Conservation (phyloP, 2,888 invertebrate species). For the Phymatocera aterrima region DNA sequence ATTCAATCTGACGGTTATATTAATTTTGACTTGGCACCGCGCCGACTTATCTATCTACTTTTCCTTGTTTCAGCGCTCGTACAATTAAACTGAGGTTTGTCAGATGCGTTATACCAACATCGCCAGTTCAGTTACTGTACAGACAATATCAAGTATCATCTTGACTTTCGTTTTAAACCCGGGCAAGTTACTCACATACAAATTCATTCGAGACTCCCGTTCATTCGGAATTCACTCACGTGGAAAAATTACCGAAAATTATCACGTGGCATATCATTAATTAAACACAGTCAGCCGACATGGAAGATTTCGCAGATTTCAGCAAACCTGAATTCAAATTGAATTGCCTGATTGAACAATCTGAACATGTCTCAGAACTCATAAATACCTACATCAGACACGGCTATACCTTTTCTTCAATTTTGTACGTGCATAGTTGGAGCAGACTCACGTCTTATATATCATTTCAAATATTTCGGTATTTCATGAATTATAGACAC, state of each 20-base stretch:
- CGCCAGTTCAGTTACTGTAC: neutral
- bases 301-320: neutral
- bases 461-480: neutral
- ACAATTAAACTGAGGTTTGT: constrained; percentile 9
- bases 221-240: constrained; percentile 23
- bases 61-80: neutral
- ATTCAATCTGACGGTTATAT: constrained; percentile 12
- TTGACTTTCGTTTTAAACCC: neutral
- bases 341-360: constrained; percentile 6
- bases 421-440: neutral
- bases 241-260: neutral
- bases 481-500: constrained; percentile 2
- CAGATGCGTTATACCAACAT: neutral
- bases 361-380: neutral
- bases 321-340: constrained; percentile 13
- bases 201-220: constrained; percentile 16
- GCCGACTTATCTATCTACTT: neutral
- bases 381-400: neutral
- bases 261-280: neutral
- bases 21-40: too few species aligned
- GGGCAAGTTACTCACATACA: neutral
- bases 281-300: constrained; percentile 7
- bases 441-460: neutral
- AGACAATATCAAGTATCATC: constrained; percentile 33
- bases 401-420: too few species aligned